Evolutionary conservation across 2,888 invertebrate species (phyloP), one percentile per base, ranked within the genome.

Genomic region (Azorinus chamasolen): DNA sequence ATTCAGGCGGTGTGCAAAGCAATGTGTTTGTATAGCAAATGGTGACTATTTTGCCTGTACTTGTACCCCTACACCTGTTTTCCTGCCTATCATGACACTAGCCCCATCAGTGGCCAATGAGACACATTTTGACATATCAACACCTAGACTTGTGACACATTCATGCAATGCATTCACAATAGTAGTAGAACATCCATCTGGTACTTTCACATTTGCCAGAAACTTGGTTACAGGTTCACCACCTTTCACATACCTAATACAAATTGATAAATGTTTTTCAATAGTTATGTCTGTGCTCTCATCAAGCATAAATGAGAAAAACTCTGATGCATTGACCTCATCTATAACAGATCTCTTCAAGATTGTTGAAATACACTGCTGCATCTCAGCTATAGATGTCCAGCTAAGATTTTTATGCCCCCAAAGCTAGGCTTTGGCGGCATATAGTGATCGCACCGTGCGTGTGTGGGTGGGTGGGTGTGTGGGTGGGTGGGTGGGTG

Each of bases 31-130:
- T 14, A 65, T 51, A 37, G 39, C 32, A 41, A 72, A 80, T 18
- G 70, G 73, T 16, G 69, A 45, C 22, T 59, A 69, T 25, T 77
- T 77, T 1, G 61, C 32, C 12, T 48, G 14, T 10, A 77, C 41
- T 50, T 74, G 77, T 10, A 39, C 45, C 8, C 74, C 81, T 43
- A 65, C 68, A 18, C 74, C 68, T 20, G 65, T 48, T 10, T 70
- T 27, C 8, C 54, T 66, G 18, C 79, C 75, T 24, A 65, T 51
- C 68, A 79, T 71, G 4, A 51, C 59, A 16, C 68, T 20, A 5
- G 79, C 76, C 1, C 78, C 78, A 72, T 79, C 70, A 22, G 73
- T 79, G 6, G 68, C 66, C 5, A 82, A 14, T 12, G 79, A 76
- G 2, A 20, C 20, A 25, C 68, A 55, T 3, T 68, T 64, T 2